A percentile compares a stretch with the other conserved stretches of the same genome.
Conservation (phyloP, 2,888 invertebrate genomes). For the Xanthia icteritia region DNA sequence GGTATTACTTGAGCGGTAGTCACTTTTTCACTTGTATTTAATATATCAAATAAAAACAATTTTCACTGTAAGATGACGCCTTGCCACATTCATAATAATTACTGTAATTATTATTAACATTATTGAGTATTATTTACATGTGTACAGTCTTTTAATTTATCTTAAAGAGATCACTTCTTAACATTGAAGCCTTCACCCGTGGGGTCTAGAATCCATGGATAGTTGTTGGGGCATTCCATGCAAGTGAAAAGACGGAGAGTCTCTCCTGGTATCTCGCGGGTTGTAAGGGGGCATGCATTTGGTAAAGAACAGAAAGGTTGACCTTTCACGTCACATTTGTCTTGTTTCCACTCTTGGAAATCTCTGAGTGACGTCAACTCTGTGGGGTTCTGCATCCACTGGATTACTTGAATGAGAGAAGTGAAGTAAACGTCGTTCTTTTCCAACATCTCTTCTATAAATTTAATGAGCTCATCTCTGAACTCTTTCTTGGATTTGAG, state of each 20-base stretch:
- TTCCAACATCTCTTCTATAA: constrained; percentile 97
- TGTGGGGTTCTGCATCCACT: constrained; percentile 99
- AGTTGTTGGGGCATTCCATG: constrained; percentile 98
- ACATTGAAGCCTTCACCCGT: constrained; percentile 98
- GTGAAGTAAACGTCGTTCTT: constrained; percentile 98
- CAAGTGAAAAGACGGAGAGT: constrained; percentile 98
- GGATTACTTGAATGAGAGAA: constrained; percentile 97
- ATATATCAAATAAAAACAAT: constrained; percentile 63
- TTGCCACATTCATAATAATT: constrained; percentile 77
- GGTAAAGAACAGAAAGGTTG: constrained; percentile 98
- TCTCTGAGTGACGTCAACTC: constrained; percentile 96
- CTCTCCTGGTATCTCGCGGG: constrained; percentile 97
- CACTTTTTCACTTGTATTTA: constrained; percentile 62
- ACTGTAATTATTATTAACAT: constrained; percentile 83
- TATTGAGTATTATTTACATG: constrained; percentile 90
- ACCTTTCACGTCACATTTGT: constrained; percentile 98
- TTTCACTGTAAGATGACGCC: constrained; percentile 66
- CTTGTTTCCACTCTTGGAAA: constrained; percentile 98
- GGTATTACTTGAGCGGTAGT: constrained; percentile 51
- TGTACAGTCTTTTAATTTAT: constrained; percentile 89
- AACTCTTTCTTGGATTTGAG: constrained; percentile 98
- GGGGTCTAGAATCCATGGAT: constrained; percentile 98
- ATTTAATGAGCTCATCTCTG: constrained; percentile 97
- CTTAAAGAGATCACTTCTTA: constrained; percentile 92
- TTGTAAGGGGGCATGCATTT: constrained; percentile 97